These are phyloP conservation scores for Idaea straminata DNA, from an alignment of 2,888 invertebrate genomes.

Conservation along the genomic window DNA sequence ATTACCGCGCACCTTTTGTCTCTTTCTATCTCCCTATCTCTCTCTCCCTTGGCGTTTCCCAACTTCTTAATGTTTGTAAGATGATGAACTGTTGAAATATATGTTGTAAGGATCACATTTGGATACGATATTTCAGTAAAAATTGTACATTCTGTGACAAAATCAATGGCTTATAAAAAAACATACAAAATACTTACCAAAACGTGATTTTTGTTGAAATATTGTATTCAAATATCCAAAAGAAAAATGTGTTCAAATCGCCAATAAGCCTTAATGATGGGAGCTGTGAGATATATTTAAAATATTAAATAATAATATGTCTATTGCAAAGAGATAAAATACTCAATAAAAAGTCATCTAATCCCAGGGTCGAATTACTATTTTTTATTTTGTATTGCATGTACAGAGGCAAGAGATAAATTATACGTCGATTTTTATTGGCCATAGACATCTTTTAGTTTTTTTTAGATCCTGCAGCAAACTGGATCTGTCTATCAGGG, in stretches of 20 bases:
- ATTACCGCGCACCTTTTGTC: neutral
- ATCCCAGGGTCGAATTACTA: no score
- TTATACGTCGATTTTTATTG: no score
- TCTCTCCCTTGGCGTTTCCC: neutral
- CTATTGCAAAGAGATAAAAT: no score
- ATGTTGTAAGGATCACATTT: neutral
- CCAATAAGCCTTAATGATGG: conserved; percentile 70
- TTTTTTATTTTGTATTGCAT: no score
- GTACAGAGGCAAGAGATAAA: no score
- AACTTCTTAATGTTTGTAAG: neutral
- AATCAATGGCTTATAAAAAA: neutral
- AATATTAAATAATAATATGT: conserved; percentile 22
- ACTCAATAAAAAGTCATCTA: no score
- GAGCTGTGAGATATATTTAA: conserved; percentile 71
- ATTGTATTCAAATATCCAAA: conserved; percentile 7
- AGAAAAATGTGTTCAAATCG: conserved; percentile 68
- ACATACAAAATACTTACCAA: neutral
- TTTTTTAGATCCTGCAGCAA: no score
- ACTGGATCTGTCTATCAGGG: no score
- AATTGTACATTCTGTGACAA: neutral
- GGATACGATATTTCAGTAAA: neutral
- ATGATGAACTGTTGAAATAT: neutral
- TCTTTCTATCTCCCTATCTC: neutral
- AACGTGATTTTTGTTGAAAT: neutral
- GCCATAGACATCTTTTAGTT: no score